A percentile compares a stretch with the other conserved stretches of the same genome.
phyloP scores from a whole-genome alignment of 2,797 vertebrate genomes.

The Anableps anableps region DNA sequence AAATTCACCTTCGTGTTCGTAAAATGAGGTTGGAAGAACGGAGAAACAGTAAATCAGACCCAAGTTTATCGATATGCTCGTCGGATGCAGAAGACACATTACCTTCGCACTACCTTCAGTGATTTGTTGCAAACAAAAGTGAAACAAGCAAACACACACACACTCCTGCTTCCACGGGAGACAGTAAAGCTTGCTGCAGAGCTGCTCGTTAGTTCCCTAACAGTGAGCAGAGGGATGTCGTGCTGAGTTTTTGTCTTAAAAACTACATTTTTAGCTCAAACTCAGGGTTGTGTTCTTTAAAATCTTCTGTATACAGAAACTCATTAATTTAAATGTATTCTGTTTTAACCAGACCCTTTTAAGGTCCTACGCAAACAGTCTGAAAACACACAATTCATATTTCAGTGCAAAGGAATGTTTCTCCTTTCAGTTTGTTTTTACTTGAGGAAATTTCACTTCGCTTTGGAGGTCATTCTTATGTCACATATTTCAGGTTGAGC shows the following conservation, averaged over 20 bases:
- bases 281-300: neutral
- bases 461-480: neutral
- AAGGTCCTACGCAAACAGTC: too few relatives aligned
- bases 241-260: neutral
- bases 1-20: neutral
- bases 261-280: neutral
- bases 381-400: neutral
- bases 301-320: neutral
- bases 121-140: neutral
- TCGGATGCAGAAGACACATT: neutral
- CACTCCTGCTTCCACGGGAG: slow-evolving; percentile 2
- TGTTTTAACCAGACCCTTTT: neutral
- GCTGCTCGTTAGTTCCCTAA: neutral
- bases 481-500: neutral
- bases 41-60: neutral
- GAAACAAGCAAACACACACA: neutral
- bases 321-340: neutral
- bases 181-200: neutral
- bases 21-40: neutral
- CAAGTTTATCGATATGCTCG: too few relatives aligned
- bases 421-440: neutral
- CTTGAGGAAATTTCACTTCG: neutral
- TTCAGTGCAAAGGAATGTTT: neutral
- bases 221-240: neutral
- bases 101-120: neutral